Conservation (phyloP, 1,140 invertebrate species). For the Drosophila erecta region DNA sequence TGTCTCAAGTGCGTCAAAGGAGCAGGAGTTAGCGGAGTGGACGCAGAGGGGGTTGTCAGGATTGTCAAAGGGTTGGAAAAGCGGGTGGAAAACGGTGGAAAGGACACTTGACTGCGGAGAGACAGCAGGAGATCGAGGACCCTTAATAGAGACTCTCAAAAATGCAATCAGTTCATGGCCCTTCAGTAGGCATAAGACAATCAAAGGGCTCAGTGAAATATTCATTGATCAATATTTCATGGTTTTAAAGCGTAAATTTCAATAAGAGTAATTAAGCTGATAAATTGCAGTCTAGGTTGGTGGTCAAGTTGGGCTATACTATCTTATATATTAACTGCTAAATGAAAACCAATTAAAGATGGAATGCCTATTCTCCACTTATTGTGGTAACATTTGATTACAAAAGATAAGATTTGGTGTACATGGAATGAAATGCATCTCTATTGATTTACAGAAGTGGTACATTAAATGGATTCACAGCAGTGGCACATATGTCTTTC, state of each 20-base stretch:
- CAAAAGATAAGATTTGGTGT: too few relatives aligned
- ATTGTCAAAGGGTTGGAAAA: neutral
- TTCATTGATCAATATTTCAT: constrained; percentile 3
- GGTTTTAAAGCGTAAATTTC: neutral
- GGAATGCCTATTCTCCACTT: too few relatives aligned
- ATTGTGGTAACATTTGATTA: too few relatives aligned
- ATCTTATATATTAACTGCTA: too few relatives aligned
- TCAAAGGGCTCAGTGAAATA: constrained; percentile 2
- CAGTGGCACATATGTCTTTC: too few relatives aligned
- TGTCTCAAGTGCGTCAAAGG: constrained; percentile 47
- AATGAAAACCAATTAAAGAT: too few relatives aligned
- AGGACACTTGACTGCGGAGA: constrained; percentile 11
- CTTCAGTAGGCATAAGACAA: constrained; percentile 18
- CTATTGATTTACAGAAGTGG: too few relatives aligned
- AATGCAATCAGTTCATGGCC: constrained; percentile 36
- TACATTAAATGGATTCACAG: too few relatives aligned
- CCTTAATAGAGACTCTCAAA: constrained; percentile 13
- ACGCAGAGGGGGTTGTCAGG: neutral
- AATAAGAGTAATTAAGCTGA: too few relatives aligned
- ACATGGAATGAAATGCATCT: too few relatives aligned
- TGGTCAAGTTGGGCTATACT: too few relatives aligned
- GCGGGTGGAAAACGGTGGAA: neutral
- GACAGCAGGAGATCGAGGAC: constrained; percentile 13
- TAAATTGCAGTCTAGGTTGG: too few relatives aligned
- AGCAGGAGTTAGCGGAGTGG: neutral